Evolutionary conservation across 1,140 invertebrate species (phyloP), one percentile per base, ranked within the genome.

Genomic region (Galleria mellonella): DNA sequence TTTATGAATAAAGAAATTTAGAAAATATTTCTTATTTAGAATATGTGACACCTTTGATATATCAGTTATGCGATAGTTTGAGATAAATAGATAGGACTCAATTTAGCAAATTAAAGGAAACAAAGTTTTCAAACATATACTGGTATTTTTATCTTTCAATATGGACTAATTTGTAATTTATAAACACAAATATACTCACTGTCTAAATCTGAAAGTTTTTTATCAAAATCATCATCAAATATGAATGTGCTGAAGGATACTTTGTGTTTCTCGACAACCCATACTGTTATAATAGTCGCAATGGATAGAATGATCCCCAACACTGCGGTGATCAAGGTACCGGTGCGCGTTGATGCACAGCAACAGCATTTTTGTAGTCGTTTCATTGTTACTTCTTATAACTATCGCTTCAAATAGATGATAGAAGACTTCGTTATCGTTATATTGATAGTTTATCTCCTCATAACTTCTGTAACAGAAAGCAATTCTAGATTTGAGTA

Each of bases 231-330:
- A 27, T 81, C 88, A 55, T 91, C 90, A 48, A 93, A 88, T 30
- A 93, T 88, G 59, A 92, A 92, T 9, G 92, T 94, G 59, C 89
- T 91, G 73, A 92, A 91, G 60, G 92, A 62, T 27, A 83, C 61
- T 47, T 61, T 54, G 42, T 73, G 59, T 46, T 52, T 72, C 44
- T 72, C 61, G 6, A 72, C 60, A n/a, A 70, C 58, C 79, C 73
- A 81, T 9, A 78, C 61, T 6, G 69, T 57, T 29, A 85, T 65
- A 41, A 89, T 89, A n/a, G 88, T 79, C 31, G 83, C 72, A 13
- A 88, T 86, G 9, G 88, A 87, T 12, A 87, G 65, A 9, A 89
- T 75, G 67, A 94, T 89, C 39, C 94, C 92, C 44, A 92, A 89
- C 27, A 90, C 60, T 32, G 91, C 93, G 9, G 90, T 91, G 47